Evolutionary conservation across 1,140 invertebrate species (phyloP).

Genomic region (Ostrea edulis): DNA sequence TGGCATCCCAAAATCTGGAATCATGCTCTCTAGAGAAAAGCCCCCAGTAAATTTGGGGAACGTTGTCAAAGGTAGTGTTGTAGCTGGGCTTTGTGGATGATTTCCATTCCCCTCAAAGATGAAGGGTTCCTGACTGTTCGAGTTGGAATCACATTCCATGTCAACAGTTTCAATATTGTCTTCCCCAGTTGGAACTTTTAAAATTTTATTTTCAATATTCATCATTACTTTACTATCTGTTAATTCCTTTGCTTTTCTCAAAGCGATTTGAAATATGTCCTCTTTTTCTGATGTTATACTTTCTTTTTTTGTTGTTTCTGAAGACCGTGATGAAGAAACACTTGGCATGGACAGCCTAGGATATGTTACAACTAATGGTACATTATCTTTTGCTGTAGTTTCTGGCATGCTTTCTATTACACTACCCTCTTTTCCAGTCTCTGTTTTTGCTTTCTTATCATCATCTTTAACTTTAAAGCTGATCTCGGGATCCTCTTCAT

Average conservation of each 20-base stretch:
- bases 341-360: not conserved
- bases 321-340: not conserved
- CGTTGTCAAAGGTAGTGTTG: constrained; percentile 4
- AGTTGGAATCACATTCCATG: constrained; percentile 43
- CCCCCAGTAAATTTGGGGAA: not conserved
- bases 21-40: constrained; percentile 6
- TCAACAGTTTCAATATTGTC: constrained; percentile 36
- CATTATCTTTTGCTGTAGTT: not conserved
- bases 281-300: not conserved
- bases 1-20: constrained; percentile 7
- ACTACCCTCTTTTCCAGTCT: not conserved
- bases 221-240: not conserved
- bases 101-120: constrained; percentile 21
- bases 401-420: not conserved
- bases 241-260: constrained; percentile 17
- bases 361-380: not conserved
- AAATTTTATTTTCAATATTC: constrained; percentile 17
- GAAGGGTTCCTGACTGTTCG: constrained; percentile 11
- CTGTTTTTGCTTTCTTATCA: not conserved
- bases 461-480: not conserved
- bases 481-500: not conserved
- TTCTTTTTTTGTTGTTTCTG: not conserved
- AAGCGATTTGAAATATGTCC: constrained; percentile 10
- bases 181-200: not conserved
- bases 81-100: not conserved